Conservation (phyloP, 2,888 invertebrate species). For the Melanostoma mellinum region DNA sequence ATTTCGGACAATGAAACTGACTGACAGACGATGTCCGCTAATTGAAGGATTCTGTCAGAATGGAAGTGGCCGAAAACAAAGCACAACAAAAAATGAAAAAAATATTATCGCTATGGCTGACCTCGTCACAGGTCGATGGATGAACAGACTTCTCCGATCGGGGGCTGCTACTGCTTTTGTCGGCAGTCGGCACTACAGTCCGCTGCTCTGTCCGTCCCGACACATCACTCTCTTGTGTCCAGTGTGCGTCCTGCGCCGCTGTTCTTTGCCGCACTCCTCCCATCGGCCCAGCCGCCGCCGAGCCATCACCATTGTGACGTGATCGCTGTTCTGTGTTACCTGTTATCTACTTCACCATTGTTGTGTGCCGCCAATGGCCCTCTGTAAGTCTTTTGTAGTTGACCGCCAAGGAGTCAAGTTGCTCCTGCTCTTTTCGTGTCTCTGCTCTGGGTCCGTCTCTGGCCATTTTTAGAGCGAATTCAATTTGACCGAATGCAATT, state of each 20-base stretch:
- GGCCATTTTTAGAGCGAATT: conserved; percentile 69
- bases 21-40: conserved; percentile 72
- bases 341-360: conserved; percentile 68
- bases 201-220: conserved; percentile 43
- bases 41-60: conserved; percentile 73
- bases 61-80: conserved; percentile 59
- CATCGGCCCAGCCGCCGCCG: not conserved
- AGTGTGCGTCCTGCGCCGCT: conserved; percentile 52
- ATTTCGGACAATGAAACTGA: conserved; percentile 69
- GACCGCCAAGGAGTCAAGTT: conserved; percentile 66
- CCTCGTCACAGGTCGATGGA: conserved; percentile 67
- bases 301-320: conserved; percentile 35
- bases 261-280: not conserved
- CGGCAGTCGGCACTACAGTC: conserved; percentile 39
- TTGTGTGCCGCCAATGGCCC: conserved; percentile 67
- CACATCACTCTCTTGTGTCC: conserved; percentile 51
- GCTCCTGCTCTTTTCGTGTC: conserved; percentile 19
- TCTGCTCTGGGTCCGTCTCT: conserved; percentile 10
- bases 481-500: conserved; percentile 72
- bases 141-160: conserved; percentile 38
- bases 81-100: conserved; percentile 13
- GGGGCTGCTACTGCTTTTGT: conserved; percentile 63
- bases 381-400: conserved; percentile 69
- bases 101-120: conserved; percentile 40
- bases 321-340: conserved; percentile 63